These are phyloP conservation scores for Scaeva pyrastri DNA, from an alignment of 2,888 invertebrate genomes.

Conservation along the genomic window DNA sequence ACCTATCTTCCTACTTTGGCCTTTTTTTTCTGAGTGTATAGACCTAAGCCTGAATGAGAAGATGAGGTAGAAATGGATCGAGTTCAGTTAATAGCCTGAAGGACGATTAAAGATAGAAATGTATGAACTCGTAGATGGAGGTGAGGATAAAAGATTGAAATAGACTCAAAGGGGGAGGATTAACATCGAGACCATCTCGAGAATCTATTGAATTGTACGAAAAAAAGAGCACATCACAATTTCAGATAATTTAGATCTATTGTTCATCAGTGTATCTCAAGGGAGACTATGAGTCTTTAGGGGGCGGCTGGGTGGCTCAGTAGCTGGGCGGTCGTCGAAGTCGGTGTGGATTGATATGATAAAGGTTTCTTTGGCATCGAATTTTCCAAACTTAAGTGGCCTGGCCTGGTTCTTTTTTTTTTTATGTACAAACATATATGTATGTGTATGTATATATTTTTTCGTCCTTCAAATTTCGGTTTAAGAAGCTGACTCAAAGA, in stretches of 20 bases:
- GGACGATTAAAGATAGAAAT: conserved; percentile 54
- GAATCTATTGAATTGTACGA: neutral
- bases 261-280: conserved; percentile 57
- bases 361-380: conserved; percentile 47
- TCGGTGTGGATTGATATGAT: conserved; percentile 25
- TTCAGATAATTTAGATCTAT: conserved; percentile 58
- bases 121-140: neutral
- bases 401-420: conserved; percentile 37
- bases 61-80: conserved; percentile 43
- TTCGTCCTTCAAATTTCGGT: conserved; percentile 51
- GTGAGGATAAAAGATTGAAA: neutral
- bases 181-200: too few relatives aligned
- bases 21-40: too few relatives aligned
- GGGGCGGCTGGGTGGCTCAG: too few relatives aligned
- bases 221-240: conserved; percentile 4
- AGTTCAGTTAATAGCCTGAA: conserved; percentile 66
- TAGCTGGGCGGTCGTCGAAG: too few relatives aligned
- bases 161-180: neutral
- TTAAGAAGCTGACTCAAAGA: conserved; percentile 21
- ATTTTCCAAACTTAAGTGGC: conserved; percentile 67
- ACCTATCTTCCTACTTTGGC: too few relatives aligned
- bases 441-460: conserved; percentile 9
- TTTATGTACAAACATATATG: neutral
- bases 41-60: neutral
- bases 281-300: conserved; percentile 52